Evolutionary conservation across 2,888 invertebrate species (phyloP).

Genomic region (Branchinecta sandiegonensis): DNA sequence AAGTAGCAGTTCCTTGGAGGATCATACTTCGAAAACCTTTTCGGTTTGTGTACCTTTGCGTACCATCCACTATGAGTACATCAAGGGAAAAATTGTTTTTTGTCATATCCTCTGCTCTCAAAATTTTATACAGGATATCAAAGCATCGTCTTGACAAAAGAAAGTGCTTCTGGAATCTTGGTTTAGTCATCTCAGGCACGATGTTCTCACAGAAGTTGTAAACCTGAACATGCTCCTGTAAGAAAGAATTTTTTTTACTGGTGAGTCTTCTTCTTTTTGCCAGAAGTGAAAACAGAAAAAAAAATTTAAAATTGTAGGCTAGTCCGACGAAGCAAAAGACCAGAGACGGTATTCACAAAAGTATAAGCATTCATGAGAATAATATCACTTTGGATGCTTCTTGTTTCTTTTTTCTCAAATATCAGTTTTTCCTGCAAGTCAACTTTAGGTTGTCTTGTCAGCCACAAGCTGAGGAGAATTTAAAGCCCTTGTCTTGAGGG

Average conservation of each 20-base stretch:
- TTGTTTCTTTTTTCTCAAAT: no score
- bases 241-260: neutral
- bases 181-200: neutral
- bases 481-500: neutral
- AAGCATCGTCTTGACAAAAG: neutral
- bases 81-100: neutral
- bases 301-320: no score
- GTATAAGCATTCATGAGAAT: no score
- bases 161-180: conserved; percentile 6
- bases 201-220: neutral
- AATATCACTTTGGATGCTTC: no score
- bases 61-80: neutral
- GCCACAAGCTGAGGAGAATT: no score
- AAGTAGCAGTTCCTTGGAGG: conserved; percentile 7
- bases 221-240: conserved; percentile 2
- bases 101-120: neutral
- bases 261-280: neutral
- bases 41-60: neutral
- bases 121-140: neutral
- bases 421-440: no score
- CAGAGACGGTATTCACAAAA: no score
- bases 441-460: no score
- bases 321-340: no score
- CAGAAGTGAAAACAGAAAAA: no score
- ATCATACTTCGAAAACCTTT: conserved; percentile 12